These are phyloP conservation scores for Microctenopoma stevenorrisi DNA, from an alignment of 2,797 vertebrate species.

Conservation along the genomic window DNA sequence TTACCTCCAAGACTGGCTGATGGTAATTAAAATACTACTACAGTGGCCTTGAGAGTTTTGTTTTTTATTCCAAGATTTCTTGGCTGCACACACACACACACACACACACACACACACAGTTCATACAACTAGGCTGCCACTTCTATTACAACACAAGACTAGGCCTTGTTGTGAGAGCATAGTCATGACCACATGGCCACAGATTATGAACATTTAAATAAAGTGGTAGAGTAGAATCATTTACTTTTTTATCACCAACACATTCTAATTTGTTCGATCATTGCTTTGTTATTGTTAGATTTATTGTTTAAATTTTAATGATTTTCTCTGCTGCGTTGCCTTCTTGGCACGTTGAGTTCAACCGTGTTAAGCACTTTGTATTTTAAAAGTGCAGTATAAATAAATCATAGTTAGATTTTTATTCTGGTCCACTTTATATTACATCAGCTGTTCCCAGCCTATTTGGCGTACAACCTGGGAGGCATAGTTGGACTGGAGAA, in stretches of 20 bases:
- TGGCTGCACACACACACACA: slow-evolving; percentile 28
- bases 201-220: slow-evolving; percentile 28
- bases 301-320: background rate
- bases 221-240: no score
- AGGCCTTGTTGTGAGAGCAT: slow-evolving; percentile 15
- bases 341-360: background rate
- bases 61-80: slow-evolving; percentile 32
- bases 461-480: background rate
- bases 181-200: slow-evolving; percentile 13
- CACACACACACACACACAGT: slow-evolving; percentile 10
- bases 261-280: background rate
- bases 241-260: no score
- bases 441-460: background rate
- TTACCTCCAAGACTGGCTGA: slow-evolving; percentile 59
- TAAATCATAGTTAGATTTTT: background rate
- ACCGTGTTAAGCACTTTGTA: background rate
- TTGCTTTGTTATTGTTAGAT: background rate
- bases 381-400: background rate
- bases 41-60: slow-evolving; percentile 53
- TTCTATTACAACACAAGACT: background rate
- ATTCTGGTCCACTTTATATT: background rate
- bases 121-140: slow-evolving; percentile 45
- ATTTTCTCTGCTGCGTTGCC: background rate
- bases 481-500: no score
- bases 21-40: slow-evolving; percentile 62